Evolutionary conservation across 2,113 vertebrate species (phyloP).

Genomic region (human): DNA sequence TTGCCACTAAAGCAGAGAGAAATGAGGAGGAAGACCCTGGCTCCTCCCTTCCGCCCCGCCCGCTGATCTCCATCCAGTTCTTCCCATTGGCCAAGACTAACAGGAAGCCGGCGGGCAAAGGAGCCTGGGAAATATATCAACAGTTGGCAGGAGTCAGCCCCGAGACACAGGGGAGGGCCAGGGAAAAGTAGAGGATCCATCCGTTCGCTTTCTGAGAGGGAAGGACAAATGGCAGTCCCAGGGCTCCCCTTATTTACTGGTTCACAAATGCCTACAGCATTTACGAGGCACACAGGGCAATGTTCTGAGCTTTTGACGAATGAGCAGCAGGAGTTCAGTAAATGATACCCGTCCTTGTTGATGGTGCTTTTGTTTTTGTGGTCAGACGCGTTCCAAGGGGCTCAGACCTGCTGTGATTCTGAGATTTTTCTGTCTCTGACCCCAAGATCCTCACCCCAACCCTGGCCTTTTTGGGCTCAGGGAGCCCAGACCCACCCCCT

Average conservation of each 20-base stretch:
- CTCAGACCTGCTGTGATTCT: neutral
- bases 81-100: neutral
- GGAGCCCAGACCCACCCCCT: neutral
- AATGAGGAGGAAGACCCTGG: rapidly evolving
- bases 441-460: neutral
- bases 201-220: neutral
- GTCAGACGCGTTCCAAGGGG: neutral
- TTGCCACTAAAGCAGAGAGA: neutral
- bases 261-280: too few species aligned
- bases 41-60: neutral
- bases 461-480: neutral
- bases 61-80: neutral
- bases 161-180: neutral
- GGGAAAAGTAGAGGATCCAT: neutral
- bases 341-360: neutral
- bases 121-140: neutral
- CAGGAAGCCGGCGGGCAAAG: neutral
- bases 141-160: neutral
- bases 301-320: neutral
- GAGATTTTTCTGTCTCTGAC: neutral
- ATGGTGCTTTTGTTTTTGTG: neutral
- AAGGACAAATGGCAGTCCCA: neutral
- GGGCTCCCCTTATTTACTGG: neutral
- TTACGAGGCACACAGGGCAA: rapidly evolving
- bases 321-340: neutral